Evolutionary conservation across 2,113 vertebrate species (phyloP).

Genomic region (Cinclus cinclus): DNA sequence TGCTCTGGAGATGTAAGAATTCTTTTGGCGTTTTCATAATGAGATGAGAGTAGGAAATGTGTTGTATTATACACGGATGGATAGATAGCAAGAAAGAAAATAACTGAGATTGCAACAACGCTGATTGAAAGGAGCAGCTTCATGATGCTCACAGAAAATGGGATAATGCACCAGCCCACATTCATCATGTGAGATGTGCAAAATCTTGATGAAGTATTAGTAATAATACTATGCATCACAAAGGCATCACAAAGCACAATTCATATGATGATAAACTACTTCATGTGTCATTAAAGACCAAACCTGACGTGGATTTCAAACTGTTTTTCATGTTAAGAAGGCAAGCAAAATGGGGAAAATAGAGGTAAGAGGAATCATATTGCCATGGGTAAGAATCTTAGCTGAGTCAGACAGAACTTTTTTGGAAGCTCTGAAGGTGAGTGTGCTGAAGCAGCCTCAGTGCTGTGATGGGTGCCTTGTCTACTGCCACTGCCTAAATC

Average conservation of each 20-base stretch:
- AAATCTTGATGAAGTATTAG: background rate
- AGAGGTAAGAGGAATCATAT: background rate
- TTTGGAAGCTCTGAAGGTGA: background rate
- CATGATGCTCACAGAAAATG: constrained; percentile 1
- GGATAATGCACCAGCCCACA: constrained; percentile 2
- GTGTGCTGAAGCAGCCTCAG: background rate
- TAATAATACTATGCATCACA: background rate
- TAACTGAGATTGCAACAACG: constrained; percentile 29
- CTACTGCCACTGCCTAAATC: background rate
- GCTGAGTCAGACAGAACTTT: background rate
- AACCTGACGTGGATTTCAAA: background rate
- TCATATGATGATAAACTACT: background rate
- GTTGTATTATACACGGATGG: constrained; percentile 62
- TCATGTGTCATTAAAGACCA: background rate
- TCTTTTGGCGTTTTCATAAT: constrained; percentile 61
- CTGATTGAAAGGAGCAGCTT: constrained; percentile 26
- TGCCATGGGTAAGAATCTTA: background rate
- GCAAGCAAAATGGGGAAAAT: background rate
- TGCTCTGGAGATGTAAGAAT: constrained; percentile 37
- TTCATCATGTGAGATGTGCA: background rate
- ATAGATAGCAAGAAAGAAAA: constrained; percentile 59
- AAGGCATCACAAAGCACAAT: background rate
- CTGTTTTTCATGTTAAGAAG: background rate
- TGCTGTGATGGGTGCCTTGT: background rate
- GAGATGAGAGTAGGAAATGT: constrained; percentile 55